Evolutionary conservation across 1,140 invertebrate genomes (phyloP).

Genomic region (Panagrolaimus sp.): DNA sequence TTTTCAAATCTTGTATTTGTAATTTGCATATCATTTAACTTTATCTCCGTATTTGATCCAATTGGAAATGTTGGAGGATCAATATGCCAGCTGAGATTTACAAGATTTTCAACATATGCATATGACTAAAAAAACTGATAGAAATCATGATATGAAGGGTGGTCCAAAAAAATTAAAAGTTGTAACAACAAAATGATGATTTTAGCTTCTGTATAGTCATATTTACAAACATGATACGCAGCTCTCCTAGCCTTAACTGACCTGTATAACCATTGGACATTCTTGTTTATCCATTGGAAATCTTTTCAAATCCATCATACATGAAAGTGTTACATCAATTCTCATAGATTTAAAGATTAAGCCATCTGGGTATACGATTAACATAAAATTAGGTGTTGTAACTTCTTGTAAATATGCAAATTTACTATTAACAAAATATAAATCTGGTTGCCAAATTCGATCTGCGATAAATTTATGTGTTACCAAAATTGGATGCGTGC

Average conservation of each 20-base stretch:
- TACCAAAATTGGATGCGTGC: conserved; percentile 55
- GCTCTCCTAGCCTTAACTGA: no score
- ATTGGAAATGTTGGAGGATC: conserved; percentile 46
- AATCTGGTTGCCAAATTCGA: conserved; percentile 46
- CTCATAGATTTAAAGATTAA: conserved; percentile 56
- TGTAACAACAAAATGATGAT: no score
- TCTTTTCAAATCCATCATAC: conserved; percentile 53
- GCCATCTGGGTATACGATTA: conserved; percentile 56
- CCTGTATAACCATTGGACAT: conserved; percentile 10
- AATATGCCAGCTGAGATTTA: conserved; percentile 53
- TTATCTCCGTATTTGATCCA: conserved; percentile 51
- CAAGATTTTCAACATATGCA: conserved; percentile 55
- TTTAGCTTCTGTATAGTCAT: no score
- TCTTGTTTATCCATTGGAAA: conserved; percentile 48
- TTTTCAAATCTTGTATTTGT: conserved; percentile 43
- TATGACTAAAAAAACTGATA: conserved; percentile 41
- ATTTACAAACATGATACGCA: no score
- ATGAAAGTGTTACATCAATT: conserved; percentile 57
- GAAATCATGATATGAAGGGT: no score
- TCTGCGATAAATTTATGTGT: conserved; percentile 50
- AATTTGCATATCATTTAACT: conserved; percentile 55
- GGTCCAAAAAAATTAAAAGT: no score
- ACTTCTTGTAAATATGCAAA: conserved; percentile 57
- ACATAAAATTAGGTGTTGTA: conserved; percentile 50
- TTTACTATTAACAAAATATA: conserved; percentile 58